Conservation (phyloP, 1,140 invertebrate genomes). For the Lerema accius region DNA sequence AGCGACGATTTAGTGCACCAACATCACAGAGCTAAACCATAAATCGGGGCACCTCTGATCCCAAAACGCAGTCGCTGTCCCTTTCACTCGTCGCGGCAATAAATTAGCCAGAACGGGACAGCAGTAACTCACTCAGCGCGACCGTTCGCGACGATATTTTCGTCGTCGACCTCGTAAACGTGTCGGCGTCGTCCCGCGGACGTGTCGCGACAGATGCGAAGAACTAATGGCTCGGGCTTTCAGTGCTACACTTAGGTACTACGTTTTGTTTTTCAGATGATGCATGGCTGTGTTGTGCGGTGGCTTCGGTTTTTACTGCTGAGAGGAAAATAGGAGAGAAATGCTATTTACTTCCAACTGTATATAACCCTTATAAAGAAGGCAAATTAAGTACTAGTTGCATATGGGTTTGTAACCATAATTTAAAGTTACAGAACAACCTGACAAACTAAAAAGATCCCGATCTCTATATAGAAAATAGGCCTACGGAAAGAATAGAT, state of each 20-base stretch:
- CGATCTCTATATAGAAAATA: too few species aligned
- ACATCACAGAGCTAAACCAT: slow-evolving; percentile 9
- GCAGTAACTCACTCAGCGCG: slow-evolving; percentile 60
- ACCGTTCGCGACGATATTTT: slow-evolving; percentile 59
- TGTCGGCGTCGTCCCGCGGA: slow-evolving; percentile 49
- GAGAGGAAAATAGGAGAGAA: too few species aligned
- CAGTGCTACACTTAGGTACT: slow-evolving; percentile 22
- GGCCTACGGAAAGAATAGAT: too few species aligned
- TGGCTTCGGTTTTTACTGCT: too few species aligned
- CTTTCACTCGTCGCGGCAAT: slow-evolving; percentile 55
- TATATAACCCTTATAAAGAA: neutral
- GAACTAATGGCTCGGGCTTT: slow-evolving; percentile 37
- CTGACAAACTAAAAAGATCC: too few species aligned
- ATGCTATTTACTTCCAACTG: neutral
- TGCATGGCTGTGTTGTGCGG: slow-evolving; percentile 30
- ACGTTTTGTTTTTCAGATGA: slow-evolving; percentile 22
- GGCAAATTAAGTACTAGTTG: too few species aligned
- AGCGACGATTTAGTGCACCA: slow-evolving; percentile 14
- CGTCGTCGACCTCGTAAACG: slow-evolving; percentile 64
- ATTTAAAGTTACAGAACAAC: too few species aligned
- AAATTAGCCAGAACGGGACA: slow-evolving; percentile 57
- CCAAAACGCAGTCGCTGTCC: slow-evolving; percentile 39
- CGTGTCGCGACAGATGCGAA: slow-evolving; percentile 50
- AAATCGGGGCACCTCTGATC: slow-evolving; percentile 39
- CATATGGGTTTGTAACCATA: too few species aligned